These are phyloP conservation scores for Coptotermes formosanus DNA, from an alignment of 1,140 invertebrate species.

Conservation along the genomic window DNA sequence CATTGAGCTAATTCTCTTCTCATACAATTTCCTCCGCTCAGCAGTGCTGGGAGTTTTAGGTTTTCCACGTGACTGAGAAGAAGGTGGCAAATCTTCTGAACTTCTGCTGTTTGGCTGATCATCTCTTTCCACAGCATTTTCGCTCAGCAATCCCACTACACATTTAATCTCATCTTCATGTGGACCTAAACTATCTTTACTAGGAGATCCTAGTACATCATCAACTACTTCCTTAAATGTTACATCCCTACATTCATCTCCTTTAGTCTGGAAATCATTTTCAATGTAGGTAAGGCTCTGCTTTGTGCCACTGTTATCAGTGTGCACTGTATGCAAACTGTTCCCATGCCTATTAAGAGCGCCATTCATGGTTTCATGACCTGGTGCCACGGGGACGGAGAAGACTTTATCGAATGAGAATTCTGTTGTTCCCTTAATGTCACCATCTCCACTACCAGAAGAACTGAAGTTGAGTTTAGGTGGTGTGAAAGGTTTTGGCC, in stretches of 20 bases:
- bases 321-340: background rate
- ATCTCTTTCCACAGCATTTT: background rate
- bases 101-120: background rate
- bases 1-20: conserved; percentile 41
- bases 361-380: conserved; percentile 39
- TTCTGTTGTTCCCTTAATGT: conserved; percentile 31
- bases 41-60: conserved; percentile 74
- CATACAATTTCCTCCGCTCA: conserved; percentile 68
- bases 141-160: background rate
- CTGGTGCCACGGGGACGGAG: conserved; percentile 69
- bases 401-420: conserved; percentile 79
- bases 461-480: conserved; percentile 47
- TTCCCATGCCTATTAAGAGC: background rate
- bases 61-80: background rate
- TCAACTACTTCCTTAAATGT: background rate
- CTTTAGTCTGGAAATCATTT: background rate
- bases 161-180: background rate
- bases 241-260: background rate
- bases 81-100: background rate
- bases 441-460: conserved; percentile 57
- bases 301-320: background rate
- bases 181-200: background rate
- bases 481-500: conserved; percentile 78
- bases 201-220: background rate
- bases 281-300: background rate